Percentiles rank a stretch among this genome's conserved stretches.
These are phyloP conservation scores for Camponotus floridanus DNA, from an alignment of 1,140 invertebrate species.

Conservation along the genomic window DNA sequence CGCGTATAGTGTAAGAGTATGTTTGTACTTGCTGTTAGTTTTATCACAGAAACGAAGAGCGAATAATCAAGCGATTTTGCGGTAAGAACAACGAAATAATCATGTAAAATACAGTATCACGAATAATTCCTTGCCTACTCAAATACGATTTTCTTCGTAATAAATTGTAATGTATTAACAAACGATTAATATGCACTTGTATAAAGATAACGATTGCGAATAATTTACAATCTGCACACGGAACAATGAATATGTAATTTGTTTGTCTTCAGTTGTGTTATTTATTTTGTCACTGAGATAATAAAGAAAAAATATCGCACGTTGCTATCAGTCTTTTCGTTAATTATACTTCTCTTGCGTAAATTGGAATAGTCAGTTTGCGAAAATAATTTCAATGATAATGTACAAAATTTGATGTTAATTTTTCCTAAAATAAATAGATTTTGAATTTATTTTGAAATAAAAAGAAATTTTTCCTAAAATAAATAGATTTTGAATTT, in stretches of 20 bases:
- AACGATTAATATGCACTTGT: slow-evolving; percentile 3
- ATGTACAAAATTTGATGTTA: background rate
- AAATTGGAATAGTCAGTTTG: background rate
- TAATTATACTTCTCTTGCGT: background rate
- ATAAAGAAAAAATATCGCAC: background rate
- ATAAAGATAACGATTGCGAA: slow-evolving; percentile 26
- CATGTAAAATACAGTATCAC: too few relatives aligned
- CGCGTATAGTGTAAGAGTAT: background rate
- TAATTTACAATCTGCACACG: slow-evolving; percentile 31
- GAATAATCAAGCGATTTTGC: background rate
- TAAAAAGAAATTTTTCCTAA: background rate
- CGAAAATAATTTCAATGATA: background rate
- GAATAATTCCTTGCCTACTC: slow-evolving; percentile 1
- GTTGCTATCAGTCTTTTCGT: background rate
- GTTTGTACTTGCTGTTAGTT: background rate
- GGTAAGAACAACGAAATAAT: background rate
- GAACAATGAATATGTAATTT: background rate
- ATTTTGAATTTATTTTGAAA: background rate
- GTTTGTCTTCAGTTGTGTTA: background rate
- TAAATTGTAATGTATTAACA: background rate
- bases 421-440: background rate
- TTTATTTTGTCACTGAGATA: background rate
- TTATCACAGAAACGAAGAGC: slow-evolving; percentile 9
- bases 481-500: background rate
- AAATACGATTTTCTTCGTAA: background rate